Percentiles rank a stretch among this genome's conserved stretches.
Conservation (phyloP, 2,888 invertebrate genomes). For the Microplitis deprimator region DNA sequence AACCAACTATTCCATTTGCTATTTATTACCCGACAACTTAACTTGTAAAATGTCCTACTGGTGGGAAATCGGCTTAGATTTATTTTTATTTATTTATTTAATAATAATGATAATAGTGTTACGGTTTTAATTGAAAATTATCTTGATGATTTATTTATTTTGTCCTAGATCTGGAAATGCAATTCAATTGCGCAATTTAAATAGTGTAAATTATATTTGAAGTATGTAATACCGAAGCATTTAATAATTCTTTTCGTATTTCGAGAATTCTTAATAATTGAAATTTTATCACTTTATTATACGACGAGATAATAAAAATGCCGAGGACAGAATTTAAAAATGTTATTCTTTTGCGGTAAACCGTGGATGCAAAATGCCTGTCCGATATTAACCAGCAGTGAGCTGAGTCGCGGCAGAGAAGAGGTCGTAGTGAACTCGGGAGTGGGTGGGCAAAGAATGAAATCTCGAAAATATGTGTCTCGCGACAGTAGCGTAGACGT, state of each 20-base stretch:
- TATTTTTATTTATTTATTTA: neutral
- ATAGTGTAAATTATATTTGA: neutral
- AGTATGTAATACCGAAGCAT: slow-evolving; percentile 23
- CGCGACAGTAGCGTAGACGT: slow-evolving; percentile 16
- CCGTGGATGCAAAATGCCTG: slow-evolving; percentile 25
- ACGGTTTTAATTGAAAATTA: neutral
- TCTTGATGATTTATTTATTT: slow-evolving; percentile 3
- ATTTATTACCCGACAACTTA: slow-evolving; percentile 61
- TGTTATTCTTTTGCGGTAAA: slow-evolving; percentile 28
- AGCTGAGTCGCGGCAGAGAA: neutral
- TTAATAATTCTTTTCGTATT: neutral
- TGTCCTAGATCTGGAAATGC: too few relatives aligned
- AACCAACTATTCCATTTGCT: slow-evolving; percentile 48
- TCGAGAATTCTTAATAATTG: slow-evolving; percentile 27
- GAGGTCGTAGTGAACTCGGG: slow-evolving; percentile 1
- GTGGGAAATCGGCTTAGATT: slow-evolving; percentile 52
- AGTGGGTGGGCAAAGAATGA: slow-evolving; percentile 30
- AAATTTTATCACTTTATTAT: slow-evolving; percentile 32
- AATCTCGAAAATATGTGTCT: slow-evolving; percentile 46
- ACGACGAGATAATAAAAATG: slow-evolving; percentile 18
- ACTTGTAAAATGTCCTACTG: slow-evolving; percentile 54
- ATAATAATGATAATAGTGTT: too few relatives aligned
- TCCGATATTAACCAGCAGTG: slow-evolving; percentile 46
- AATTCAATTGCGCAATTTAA: neutral
- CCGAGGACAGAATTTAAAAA: neutral